phyloP scores from a whole-genome alignment of 2,888 invertebrate genomes.

The Galerucella nymphaeae region DNA sequence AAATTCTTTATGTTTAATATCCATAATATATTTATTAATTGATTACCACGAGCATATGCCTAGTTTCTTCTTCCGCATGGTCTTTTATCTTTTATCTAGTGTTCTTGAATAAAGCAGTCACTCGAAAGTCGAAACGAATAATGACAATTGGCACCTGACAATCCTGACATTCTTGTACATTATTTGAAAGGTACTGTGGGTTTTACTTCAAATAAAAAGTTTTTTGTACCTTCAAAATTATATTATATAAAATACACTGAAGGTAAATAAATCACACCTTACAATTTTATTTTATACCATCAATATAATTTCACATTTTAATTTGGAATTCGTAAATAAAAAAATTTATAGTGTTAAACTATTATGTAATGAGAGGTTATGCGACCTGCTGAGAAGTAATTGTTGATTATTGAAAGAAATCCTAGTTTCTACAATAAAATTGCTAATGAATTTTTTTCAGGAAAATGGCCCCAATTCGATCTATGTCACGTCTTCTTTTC shows the following conservation, averaged over 20 bases:
- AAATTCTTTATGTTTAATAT: not conserved
- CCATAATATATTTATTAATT: not conserved
- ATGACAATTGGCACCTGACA: not conserved
- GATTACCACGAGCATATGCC: not conserved
- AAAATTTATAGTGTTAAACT: not conserved
- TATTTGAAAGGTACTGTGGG: not conserved
- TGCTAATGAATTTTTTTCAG: conserved; percentile 17
- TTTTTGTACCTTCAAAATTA: conserved; percentile 4
- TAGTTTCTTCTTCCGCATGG: not conserved
- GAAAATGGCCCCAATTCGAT: conserved; percentile 62
- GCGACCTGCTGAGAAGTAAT: not conserved
- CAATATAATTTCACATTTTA: not conserved
- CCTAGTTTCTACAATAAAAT: not conserved
- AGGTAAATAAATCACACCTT: not conserved
- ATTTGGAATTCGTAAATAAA: not conserved
- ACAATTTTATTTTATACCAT: not conserved
- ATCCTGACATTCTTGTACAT: conserved; percentile 9
- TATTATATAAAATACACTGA: not conserved
- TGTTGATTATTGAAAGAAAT: not conserved
- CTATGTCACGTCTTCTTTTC: conserved; percentile 61
- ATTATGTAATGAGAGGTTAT: conserved; percentile 28
- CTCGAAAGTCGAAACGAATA: not conserved
- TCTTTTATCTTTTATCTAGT: not conserved
- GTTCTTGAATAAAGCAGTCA: not conserved
- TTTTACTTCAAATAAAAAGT: conserved; percentile 1